Base-by-base conservation (phyloP, 2,888 invertebrate genomes). In the Rhamphomyia laevipes region DNA sequence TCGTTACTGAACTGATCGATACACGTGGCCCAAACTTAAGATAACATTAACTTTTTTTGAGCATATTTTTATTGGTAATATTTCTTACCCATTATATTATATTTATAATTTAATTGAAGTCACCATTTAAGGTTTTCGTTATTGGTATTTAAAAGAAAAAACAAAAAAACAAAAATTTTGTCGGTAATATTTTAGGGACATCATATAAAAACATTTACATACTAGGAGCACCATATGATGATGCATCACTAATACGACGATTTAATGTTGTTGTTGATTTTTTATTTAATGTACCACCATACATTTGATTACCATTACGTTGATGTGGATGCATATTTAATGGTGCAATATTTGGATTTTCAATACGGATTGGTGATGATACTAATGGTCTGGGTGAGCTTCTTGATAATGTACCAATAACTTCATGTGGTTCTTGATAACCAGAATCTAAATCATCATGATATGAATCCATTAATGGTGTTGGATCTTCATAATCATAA, bases 401-500 rank as follows among this genome's bases (percentile, higher is more conserved):
- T n/a, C 67, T 62, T 40, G 65, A 61, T 37, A 70, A 53, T 11
- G 67, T 65, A 3, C 65, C 65, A n/a, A 66, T 57, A 3, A 69
- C 63, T 57, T 70, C 68, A 50, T 71, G 70, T 1, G 73, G 73
- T 51, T 73, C 71, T 53, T 73, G 73, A 53, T 73, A 74, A 31
- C 73, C 72, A 2, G 71, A 72, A 54, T 76, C 75, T 63, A 77
- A 74, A 55, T 77, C 76, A 59, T 77, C 77, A 52, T 81, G 80
- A 68, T 84, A 85, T 59, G 78, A 83, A 58, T 85, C 85, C 63
- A 84, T 83, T 46, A 83, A 63, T 1, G 85, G 81, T 1, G 84
- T 83, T 4, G 86, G 82, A 60, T 87, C 87, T 65, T 86, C 86
- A 63, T 84, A 84, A 57, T 89, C 88, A 45, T 85, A 85, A 66